Base-by-base conservation (phyloP, 2,888 invertebrate genomes). In the Mythimna vitellina region DNA sequence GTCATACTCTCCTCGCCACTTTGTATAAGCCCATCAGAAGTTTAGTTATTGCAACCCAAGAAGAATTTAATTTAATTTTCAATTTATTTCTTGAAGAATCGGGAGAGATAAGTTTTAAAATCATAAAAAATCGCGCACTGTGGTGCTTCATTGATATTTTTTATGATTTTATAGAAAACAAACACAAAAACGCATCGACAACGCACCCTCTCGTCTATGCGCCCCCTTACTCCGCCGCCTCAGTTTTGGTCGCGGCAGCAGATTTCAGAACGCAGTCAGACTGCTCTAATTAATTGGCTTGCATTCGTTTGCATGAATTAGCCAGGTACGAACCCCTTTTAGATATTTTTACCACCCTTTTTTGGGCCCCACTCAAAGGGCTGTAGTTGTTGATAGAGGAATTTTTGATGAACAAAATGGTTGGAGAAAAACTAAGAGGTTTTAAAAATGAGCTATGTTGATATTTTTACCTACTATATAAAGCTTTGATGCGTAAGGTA, bases 301-400 rank as follows among this genome's bases (percentile, higher is more conserved):
- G 95, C 94, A 95, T 95, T 95, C 95, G 93, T 95, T 95, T 95
- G 95, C 95, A 95, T 95, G 93, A 95, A 95, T 95, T 95, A 95
- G 90, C 89, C 94, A 95, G 94, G 95, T 95, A 94, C 86, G 82
- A 85, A 87, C 85, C 88, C 90, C 87, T 85, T 80, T 72, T 75
- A 60, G 63, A 66, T 81, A 86, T 88, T 89, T 87, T 87, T 82
- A 81, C 79, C 76, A 69, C 81, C 83, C 82, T 82, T 81, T 83
- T 86, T 84, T 76, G 35, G 68, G 72, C 76, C 80, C 73, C 70
- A 67, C 53, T 74, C 70, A 81, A 76, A 82, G 73, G 74, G 72
- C 66, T 73, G 53, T 84, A 80, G 83, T 81, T 78, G 84, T 83
- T 84, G 80, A 81, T 86, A 75, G 78, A 78, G 78, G 67, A 83